These are phyloP conservation scores for Lamellibrachia luymesi DNA, from an alignment of 1,140 invertebrate species.

Conservation along the genomic window DNA sequence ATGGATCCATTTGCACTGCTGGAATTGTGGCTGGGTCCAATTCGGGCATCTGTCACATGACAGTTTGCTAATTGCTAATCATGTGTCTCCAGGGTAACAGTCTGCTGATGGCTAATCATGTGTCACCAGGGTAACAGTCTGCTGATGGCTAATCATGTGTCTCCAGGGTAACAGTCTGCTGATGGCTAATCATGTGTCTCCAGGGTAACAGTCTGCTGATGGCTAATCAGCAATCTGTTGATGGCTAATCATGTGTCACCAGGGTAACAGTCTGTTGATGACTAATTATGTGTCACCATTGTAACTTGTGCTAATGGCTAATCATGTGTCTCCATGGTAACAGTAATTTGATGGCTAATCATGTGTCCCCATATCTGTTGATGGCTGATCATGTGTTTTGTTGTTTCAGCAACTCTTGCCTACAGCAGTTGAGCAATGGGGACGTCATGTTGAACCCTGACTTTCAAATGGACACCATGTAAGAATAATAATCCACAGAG, in stretches of 20 bases:
- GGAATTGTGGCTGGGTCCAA: no score
- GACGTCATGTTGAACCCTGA: not conserved
- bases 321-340: not conserved
- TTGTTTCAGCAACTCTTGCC: not conserved
- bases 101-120: not conserved
- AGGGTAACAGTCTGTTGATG: not conserved
- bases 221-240: no score
- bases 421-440: not conserved
- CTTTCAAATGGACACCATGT: not conserved
- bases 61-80: no score
- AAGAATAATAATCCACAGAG: no score
- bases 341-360: not conserved
- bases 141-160: no score
- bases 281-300: no score
- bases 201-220: not conserved
- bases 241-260: not conserved
- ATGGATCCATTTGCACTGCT: no score
- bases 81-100: not conserved
- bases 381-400: no score
- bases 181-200: not conserved
- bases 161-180: no score
- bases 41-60: no score
- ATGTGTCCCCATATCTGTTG: not conserved
- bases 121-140: no score
- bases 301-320: not conserved